These are phyloP conservation scores for Candidula unifasciata DNA, from an alignment of 2,888 invertebrate genomes.

Conservation along the genomic window DNA sequence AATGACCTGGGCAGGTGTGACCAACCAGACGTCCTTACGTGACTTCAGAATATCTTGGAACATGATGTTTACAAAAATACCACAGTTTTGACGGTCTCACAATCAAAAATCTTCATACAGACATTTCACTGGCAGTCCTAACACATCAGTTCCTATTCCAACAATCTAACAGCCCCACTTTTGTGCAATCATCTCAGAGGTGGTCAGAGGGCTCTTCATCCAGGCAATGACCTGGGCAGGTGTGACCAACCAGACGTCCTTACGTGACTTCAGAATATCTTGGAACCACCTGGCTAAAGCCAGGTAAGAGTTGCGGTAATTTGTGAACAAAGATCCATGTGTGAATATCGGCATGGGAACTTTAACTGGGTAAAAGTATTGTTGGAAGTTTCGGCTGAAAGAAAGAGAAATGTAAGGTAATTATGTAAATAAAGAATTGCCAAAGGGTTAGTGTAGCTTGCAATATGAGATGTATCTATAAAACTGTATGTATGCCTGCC, in stretches of 20 bases:
- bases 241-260: constrained; percentile 38
- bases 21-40: constrained; percentile 28
- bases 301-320: constrained; percentile 13
- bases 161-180: constrained; percentile 33
- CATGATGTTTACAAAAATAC: too few relatives aligned
- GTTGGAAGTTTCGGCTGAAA: constrained; percentile 33
- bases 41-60: background rate
- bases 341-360: constrained; percentile 33
- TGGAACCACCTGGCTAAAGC: constrained; percentile 15
- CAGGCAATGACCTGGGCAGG: constrained; percentile 40
- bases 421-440: too few relatives aligned
- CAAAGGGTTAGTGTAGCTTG: too few relatives aligned
- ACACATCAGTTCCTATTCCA: background rate
- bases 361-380: constrained; percentile 31
- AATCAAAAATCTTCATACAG: too few relatives aligned
- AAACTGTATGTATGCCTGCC: too few relatives aligned
- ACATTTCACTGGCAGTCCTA: too few relatives aligned
- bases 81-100: too few relatives aligned
- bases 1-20: constrained; percentile 41
- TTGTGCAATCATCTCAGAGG: constrained; percentile 22
- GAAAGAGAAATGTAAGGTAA: too few relatives aligned
- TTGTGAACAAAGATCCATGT: constrained; percentile 26
- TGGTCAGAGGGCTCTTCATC: constrained; percentile 34
- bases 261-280: background rate
- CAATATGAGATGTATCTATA: too few relatives aligned